Conservation (phyloP, 2,113 vertebrate genomes). For the Heliornis fulica region DNA sequence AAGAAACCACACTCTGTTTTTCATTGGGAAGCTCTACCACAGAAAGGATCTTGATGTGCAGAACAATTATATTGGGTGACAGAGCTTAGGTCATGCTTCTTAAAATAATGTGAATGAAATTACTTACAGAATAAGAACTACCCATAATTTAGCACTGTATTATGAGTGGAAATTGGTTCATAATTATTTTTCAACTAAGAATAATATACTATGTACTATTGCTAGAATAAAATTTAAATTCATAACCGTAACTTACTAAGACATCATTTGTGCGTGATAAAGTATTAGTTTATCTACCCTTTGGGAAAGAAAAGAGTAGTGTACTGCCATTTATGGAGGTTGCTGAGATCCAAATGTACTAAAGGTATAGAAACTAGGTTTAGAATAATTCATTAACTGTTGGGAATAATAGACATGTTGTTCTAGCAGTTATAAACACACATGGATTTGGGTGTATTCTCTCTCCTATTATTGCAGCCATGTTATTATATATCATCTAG, state of each 20-base stretch:
- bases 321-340: background rate
- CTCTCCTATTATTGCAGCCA: background rate
- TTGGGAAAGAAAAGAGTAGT: background rate
- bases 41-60: slow-evolving; percentile 12
- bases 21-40: background rate
- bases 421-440: background rate
- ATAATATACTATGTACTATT: slow-evolving; percentile 40
- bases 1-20: slow-evolving; percentile 9
- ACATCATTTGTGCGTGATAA: background rate
- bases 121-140: slow-evolving; percentile 22
- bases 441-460: background rate
- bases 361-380: background rate
- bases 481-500: background rate
- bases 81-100: slow-evolving; percentile 20
- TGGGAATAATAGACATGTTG: background rate
- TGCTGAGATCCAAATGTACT: background rate
- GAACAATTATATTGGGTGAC: slow-evolving; percentile 24
- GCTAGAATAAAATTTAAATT: slow-evolving; percentile 29
- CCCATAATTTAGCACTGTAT: slow-evolving; percentile 6
- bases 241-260: background rate
- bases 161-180: background rate
- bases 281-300: slow-evolving; percentile 31
- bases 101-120: slow-evolving; percentile 54
- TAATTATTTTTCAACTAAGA: slow-evolving; percentile 50
- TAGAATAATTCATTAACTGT: background rate